Evolutionary conservation across 2,113 vertebrate species (phyloP).

Genomic region (Bubo bubo): DNA sequence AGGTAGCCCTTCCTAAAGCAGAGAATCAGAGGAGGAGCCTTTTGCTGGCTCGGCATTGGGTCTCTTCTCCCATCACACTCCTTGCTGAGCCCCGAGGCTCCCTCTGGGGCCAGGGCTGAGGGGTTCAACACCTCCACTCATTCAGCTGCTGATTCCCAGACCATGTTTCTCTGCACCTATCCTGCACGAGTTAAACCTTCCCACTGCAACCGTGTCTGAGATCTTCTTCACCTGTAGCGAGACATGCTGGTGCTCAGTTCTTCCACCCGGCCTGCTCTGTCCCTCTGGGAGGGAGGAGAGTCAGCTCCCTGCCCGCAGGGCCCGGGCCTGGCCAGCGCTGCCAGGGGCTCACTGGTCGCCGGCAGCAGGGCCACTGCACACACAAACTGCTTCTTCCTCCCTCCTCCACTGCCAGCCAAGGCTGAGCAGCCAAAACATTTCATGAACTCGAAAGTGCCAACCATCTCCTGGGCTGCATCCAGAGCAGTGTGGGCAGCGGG

Average conservation of each 20-base stretch:
- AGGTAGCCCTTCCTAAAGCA: constrained; percentile 20
- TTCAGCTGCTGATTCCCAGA: not conserved
- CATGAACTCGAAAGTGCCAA: not conserved
- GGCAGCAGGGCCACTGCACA: accelerated
- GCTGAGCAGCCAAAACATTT: not conserved
- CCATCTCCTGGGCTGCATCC: too few species aligned
- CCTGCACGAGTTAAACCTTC: not conserved
- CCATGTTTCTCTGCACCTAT: accelerated
- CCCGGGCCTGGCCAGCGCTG: not conserved
- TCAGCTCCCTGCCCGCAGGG: not conserved
- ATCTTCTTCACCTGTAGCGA: accelerated
- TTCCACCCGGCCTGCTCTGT: not conserved
- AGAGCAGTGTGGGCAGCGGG: too few species aligned
- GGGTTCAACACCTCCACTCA: not conserved
- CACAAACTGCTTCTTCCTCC: not conserved
- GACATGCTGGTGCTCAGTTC: not conserved
- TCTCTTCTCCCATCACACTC: not conserved
- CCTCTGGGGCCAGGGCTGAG: not conserved
- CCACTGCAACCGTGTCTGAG: not conserved
- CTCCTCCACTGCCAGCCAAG: not conserved
- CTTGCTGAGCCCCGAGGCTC: not conserved
- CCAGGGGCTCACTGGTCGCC: not conserved
- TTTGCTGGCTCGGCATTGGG: accelerated
- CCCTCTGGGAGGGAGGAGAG: not conserved
- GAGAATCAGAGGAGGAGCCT: constrained; percentile 44